phyloP scores from a whole-genome alignment of 2,888 invertebrate genomes.

The Thalpophila matura region DNA sequence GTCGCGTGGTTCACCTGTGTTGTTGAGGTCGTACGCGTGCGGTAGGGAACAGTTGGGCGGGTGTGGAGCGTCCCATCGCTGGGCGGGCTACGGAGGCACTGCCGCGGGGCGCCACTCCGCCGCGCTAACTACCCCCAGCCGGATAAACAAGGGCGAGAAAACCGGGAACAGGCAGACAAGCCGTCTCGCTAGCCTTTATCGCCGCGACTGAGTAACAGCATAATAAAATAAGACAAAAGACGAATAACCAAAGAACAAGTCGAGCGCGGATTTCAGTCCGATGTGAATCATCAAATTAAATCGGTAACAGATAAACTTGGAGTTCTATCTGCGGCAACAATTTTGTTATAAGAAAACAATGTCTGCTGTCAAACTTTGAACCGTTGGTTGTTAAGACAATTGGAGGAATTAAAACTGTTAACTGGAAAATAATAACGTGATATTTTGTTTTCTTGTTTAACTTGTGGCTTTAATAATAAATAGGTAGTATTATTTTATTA shows the following conservation, averaged over 20 bases:
- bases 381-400: conserved; percentile 23
- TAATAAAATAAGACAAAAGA: conserved; percentile 88
- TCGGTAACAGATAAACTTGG: conserved; percentile 65
- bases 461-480: background rate
- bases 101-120: conserved; percentile 83
- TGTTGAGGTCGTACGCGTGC: conserved; percentile 73
- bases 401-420: conserved; percentile 22
- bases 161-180: conserved; percentile 88
- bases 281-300: conserved; percentile 70
- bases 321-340: conserved; percentile 59
- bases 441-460: conserved; percentile 14
- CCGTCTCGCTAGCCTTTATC: conserved; percentile 88
- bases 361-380: conserved; percentile 54
- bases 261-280: conserved; percentile 63
- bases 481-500: too few relatives aligned
- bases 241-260: conserved; percentile 76
- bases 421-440: conserved; percentile 14
- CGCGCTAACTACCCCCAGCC: conserved; percentile 83
- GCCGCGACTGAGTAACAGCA: conserved; percentile 80
- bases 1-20: conserved; percentile 80
- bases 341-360: conserved; percentile 65
- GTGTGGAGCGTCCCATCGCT: conserved; percentile 85
- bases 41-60: conserved; percentile 70
- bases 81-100: conserved; percentile 80
- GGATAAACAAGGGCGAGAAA: conserved; percentile 89